Percentiles rank a stretch among this genome's conserved stretches.
These are phyloP conservation scores for Hypena proboscidalis DNA, from an alignment of 2,888 invertebrate genomes.

Conservation along the genomic window DNA sequence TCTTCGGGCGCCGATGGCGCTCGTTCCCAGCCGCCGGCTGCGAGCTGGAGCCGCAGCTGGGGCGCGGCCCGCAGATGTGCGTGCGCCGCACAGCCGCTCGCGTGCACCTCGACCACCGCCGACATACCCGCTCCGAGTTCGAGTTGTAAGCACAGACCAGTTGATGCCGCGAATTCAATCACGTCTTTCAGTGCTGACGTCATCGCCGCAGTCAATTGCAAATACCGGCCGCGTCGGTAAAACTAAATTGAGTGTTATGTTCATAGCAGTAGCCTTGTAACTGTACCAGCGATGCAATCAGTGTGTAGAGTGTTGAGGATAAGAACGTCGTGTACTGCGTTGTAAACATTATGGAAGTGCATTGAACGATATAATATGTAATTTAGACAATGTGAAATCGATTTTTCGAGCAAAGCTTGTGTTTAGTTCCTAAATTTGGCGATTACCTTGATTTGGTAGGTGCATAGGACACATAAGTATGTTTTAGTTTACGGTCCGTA, in stretches of 20 bases:
- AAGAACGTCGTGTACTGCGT: conserved; percentile 50
- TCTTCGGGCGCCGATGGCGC: conserved; percentile 87
- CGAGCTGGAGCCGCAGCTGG: conserved; percentile 65
- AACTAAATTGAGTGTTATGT: conserved; percentile 55
- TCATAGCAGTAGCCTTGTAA: conserved; percentile 54
- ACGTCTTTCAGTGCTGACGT: conserved; percentile 11
- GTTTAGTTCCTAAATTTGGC: conserved; percentile 81
- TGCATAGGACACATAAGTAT: conserved; percentile 44
- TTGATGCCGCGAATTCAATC: neutral
- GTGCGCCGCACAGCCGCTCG: conserved; percentile 60
- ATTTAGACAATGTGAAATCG: conserved; percentile 58
- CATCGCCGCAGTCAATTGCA: conserved; percentile 60
- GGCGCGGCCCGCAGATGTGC: conserved; percentile 57
- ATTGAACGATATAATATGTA: conserved; percentile 58
- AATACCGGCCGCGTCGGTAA: conserved; percentile 51
- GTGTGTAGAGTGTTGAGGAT: conserved; percentile 51
- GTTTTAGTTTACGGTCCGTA: conserved; percentile 46
- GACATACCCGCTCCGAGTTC: conserved; percentile 82
- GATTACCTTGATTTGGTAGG: conserved; percentile 50
- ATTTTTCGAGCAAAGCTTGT: conserved; percentile 79
- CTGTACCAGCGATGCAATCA: conserved; percentile 50
- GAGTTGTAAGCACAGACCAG: conserved; percentile 64
- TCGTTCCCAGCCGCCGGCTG: conserved; percentile 76
- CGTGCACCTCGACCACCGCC: conserved; percentile 77
- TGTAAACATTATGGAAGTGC: conserved; percentile 44